A percentile compares a stretch with the other conserved stretches of the same genome.
phyloP scores from a whole-genome alignment of 2,113 vertebrate genomes.

The Columbina picui region DNA sequence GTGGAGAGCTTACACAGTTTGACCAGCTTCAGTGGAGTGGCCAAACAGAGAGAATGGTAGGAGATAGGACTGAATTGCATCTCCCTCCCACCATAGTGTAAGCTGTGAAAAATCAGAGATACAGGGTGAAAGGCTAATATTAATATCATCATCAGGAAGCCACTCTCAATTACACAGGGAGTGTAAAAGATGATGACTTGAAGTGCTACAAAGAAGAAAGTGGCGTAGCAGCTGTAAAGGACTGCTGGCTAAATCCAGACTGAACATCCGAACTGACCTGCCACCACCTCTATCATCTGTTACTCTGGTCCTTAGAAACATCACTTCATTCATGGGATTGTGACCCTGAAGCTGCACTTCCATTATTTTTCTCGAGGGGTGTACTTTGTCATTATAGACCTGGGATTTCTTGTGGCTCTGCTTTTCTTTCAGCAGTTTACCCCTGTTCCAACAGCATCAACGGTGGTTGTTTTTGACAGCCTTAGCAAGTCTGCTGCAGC shows the following conservation, averaged over 20 bases:
- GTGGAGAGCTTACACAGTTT: background rate
- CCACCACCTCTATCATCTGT: fast-evolving
- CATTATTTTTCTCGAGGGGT: background rate
- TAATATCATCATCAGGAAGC: background rate
- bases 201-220: background rate
- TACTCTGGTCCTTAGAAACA: background rate
- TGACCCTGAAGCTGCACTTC: fast-evolving
- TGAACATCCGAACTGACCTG: background rate
- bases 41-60: background rate
- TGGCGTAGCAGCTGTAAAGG: background rate
- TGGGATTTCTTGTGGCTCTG: background rate
- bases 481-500: constrained; percentile 41
- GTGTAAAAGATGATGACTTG: background rate
- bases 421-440: constrained; percentile 1
- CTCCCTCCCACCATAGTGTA: background rate
- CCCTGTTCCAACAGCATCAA: background rate
- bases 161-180: background rate
- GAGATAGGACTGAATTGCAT: fast-evolving
- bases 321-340: too few relatives aligned
- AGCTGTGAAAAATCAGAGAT: background rate
- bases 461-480: constrained; percentile 49
- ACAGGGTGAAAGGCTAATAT: background rate
- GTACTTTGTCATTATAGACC: background rate
- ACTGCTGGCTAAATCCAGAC: background rate
- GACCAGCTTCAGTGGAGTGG: background rate